Evolutionary conservation across 2,888 invertebrate species (phyloP).

Genomic region (Timema podura): DNA sequence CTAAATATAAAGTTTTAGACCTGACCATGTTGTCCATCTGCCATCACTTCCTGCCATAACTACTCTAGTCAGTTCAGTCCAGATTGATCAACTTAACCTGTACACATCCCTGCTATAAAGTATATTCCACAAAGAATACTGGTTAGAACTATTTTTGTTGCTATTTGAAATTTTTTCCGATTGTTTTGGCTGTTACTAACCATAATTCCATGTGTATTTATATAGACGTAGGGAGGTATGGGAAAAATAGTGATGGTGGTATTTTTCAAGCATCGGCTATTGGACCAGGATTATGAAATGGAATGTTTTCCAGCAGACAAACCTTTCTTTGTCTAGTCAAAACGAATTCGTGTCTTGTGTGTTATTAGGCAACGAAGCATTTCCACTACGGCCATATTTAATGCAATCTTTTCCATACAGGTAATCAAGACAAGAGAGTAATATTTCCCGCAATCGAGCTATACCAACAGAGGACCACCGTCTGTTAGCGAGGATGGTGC

Average conservation of each 20-base stretch:
- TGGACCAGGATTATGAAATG: background rate
- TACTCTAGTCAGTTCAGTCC: too few relatives aligned
- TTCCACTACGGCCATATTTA: slow-evolving; percentile 3
- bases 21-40: too few relatives aligned
- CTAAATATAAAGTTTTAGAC: too few relatives aligned
- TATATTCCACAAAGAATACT: background rate
- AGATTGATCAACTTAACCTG: too few relatives aligned
- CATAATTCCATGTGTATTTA: background rate
- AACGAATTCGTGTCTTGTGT: background rate
- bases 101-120: too few relatives aligned
- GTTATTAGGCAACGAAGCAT: background rate
- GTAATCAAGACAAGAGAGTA: background rate
- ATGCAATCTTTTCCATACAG: background rate
- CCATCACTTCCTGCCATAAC: too few relatives aligned
- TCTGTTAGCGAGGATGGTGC: too few relatives aligned
- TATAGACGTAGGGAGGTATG: background rate
- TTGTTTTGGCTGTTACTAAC: background rate
- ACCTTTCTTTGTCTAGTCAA: background rate
- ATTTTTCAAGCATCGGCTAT: background rate
- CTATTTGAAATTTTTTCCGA: background rate
- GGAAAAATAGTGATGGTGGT: slow-evolving; percentile 6
- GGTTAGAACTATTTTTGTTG: background rate
- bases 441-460: background rate
- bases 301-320: background rate
- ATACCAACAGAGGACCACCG: too few relatives aligned